Conservation (phyloP, 1,140 invertebrate species). For the Drosophila orena region DNA sequence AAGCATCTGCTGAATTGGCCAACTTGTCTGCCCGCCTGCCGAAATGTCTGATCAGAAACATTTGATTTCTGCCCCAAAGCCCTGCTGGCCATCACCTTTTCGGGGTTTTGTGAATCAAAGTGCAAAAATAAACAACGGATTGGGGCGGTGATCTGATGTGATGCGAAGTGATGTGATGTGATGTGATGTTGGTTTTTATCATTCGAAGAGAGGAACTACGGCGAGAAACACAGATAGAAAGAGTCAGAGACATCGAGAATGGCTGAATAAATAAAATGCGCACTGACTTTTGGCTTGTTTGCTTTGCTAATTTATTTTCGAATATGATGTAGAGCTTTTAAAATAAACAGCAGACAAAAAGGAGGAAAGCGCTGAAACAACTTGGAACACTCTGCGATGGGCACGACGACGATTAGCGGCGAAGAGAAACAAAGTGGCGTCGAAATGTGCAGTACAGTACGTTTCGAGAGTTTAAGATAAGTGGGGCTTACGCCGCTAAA, state of each 20-base stretch:
- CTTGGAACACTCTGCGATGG: constrained; percentile 34
- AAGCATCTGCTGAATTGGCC: constrained; percentile 56
- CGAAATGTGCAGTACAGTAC: constrained; percentile 18
- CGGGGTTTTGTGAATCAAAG: constrained; percentile 50
- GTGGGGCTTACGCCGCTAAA: neutral
- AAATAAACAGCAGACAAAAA: constrained; percentile 69
- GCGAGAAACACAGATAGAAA: constrained; percentile 11
- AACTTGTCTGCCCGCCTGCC: constrained; percentile 55
- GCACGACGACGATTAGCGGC: constrained; percentile 22
- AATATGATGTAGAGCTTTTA: constrained; percentile 82
- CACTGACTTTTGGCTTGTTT: constrained; percentile 69
- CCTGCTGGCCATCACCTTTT: constrained; percentile 32
- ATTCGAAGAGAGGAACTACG: constrained; percentile 22
- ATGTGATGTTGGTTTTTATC: constrained; percentile 51
- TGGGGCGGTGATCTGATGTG: neutral
- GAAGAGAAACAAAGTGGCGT: constrained; percentile 31
- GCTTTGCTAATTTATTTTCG: constrained; percentile 81
- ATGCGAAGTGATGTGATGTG: neutral
- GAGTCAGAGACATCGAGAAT: constrained; percentile 43
- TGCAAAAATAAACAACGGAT: constrained; percentile 76
- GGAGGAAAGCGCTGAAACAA: constrained; percentile 18
- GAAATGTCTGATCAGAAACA: constrained; percentile 65
- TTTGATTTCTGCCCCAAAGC: constrained; percentile 27
- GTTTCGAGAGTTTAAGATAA: constrained; percentile 8
- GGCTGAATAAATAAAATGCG: constrained; percentile 63